phyloP scores from a whole-genome alignment of 2,888 invertebrate species.

The Melieria omissa region DNA sequence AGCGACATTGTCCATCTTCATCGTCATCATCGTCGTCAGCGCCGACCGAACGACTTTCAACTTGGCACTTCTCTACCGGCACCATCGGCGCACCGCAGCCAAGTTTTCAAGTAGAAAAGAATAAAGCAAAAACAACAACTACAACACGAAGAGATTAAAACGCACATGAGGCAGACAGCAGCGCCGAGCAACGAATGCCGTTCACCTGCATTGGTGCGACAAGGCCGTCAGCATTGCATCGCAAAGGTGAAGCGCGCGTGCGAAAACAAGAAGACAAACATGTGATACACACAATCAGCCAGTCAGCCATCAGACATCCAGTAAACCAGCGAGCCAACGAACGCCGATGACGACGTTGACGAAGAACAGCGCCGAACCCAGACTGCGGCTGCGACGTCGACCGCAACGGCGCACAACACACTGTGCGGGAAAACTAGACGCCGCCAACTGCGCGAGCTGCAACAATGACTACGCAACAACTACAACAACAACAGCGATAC shows the following conservation, averaged over 20 bases:
- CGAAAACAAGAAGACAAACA: constrained; percentile 60
- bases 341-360: not conserved
- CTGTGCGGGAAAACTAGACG: not conserved
- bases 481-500: not conserved
- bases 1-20: too few species aligned
- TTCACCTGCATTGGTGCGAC: constrained; percentile 53
- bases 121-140: too few species aligned
- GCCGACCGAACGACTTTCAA: too few species aligned
- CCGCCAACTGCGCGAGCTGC: not conserved
- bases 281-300: constrained; percentile 55
- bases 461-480: not conserved
- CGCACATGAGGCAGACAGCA: too few species aligned
- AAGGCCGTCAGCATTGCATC: constrained; percentile 50
- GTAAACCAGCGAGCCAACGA: constrained; percentile 13
- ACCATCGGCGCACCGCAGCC: too few species aligned
- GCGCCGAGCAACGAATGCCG: not conserved
- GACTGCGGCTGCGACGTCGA: not conserved
- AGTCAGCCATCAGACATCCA: not conserved
- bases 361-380: not conserved
- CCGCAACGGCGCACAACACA: not conserved
- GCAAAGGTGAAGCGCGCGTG: constrained; percentile 47
- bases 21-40: too few species aligned
- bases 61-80: too few species aligned
- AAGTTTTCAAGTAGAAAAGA: too few species aligned
- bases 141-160: too few species aligned